Conservation (phyloP, 1,140 invertebrate species). For the Drosophila teissieri region DNA sequence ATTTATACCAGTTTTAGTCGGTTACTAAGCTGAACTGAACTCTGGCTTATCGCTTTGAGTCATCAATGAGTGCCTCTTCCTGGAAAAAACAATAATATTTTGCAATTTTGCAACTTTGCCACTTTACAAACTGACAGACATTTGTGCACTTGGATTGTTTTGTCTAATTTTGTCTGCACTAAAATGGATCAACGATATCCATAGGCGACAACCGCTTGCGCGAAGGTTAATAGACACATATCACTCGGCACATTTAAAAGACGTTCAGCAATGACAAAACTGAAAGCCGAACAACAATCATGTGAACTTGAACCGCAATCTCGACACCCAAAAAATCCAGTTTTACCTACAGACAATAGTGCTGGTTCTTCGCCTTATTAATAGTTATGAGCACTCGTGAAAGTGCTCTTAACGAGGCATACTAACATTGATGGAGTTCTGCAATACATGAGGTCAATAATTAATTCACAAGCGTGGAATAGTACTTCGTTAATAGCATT, state of each 20-base stretch:
- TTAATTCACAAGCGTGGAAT: too few relatives aligned
- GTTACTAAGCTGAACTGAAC: slow-evolving; percentile 43
- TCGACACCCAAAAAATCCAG: slow-evolving; percentile 38
- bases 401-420: too few relatives aligned
- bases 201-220: slow-evolving; percentile 51
- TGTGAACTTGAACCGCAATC: slow-evolving; percentile 76
- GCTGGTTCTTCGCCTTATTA: not conserved
- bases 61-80: slow-evolving; percentile 29
- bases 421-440: not conserved
- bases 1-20: slow-evolving; percentile 50
- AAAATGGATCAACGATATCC: slow-evolving; percentile 22
- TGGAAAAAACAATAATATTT: slow-evolving; percentile 38
- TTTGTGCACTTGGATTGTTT: slow-evolving; percentile 49
- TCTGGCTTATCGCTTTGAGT: slow-evolving; percentile 17
- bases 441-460: not conserved
- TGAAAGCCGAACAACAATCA: slow-evolving; percentile 33
- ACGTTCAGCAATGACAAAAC: slow-evolving; percentile 59
- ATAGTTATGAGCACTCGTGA: not conserved
- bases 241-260: slow-evolving; percentile 36
- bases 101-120: slow-evolving; percentile 8
- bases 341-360: slow-evolving; percentile 8
- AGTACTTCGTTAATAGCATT: not conserved
- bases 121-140: slow-evolving; percentile 20
- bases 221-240: slow-evolving; percentile 58
- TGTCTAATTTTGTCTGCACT: slow-evolving; percentile 19